Evolutionary conservation across 2,888 invertebrate species (phyloP).

Genomic region (Scaptomyza parva): DNA sequence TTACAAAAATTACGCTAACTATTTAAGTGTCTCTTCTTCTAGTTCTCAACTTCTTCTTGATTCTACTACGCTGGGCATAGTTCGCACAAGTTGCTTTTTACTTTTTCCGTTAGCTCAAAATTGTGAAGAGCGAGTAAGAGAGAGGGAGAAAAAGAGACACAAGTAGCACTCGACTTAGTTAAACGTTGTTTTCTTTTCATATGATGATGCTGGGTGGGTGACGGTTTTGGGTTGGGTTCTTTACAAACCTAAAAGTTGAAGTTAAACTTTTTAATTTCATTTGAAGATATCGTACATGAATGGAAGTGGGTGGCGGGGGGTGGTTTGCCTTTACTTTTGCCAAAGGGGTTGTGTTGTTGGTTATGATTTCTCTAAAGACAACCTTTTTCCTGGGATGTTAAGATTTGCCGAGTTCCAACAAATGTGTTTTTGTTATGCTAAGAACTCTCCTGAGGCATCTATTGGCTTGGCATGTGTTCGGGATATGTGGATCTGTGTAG

Average conservation of each 20-base stretch:
- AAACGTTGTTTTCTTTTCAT: conserved; percentile 43
- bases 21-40: conserved; percentile 32
- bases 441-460: conserved; percentile 41
- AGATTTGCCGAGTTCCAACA: conserved; percentile 8
- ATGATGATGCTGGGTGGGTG: not conserved
- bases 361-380: conserved; percentile 24
- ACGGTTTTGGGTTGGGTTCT: not conserved
- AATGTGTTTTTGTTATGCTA: conserved; percentile 30
- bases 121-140: conserved; percentile 46
- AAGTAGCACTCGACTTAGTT: conserved; percentile 46
- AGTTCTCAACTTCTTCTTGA: not conserved
- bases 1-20: conserved; percentile 46
- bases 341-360: conserved; percentile 19
- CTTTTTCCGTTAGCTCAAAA: conserved; percentile 23
- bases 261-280: conserved; percentile 71
- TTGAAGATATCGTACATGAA: conserved; percentile 31
- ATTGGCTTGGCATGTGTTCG: conserved; percentile 32
- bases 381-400: not conserved
- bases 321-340: not conserved
- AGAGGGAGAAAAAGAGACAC: conserved; percentile 3
- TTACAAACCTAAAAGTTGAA: conserved; percentile 33
- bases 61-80: conserved; percentile 13
- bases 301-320: not conserved
- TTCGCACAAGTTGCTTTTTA: conserved; percentile 25
- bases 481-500: too few relatives aligned